phyloP scores from a whole-genome alignment of 2,797 vertebrate genomes.

The Lacerta viridis region DNA sequence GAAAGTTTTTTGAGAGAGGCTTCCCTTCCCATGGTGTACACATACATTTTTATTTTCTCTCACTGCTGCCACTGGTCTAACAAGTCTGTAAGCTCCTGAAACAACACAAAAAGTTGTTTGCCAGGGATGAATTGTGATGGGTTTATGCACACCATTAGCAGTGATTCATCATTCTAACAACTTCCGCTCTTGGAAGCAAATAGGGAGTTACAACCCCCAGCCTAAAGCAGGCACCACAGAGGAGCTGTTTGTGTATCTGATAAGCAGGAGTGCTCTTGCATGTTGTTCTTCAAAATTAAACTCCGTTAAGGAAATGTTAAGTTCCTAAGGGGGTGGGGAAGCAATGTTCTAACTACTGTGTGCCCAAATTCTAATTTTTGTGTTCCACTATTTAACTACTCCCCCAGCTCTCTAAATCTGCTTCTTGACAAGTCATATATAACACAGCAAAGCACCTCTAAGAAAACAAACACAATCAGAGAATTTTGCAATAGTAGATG shows the following conservation, averaged over 20 bases:
- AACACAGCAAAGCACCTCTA: slow-evolving; percentile 67
- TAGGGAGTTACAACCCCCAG: neutral
- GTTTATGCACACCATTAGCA: neutral
- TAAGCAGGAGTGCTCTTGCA: slow-evolving; percentile 29
- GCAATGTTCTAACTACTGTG: neutral
- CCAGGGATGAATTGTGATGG: neutral
- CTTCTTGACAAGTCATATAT: slow-evolving; percentile 59
- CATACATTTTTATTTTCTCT: neutral
- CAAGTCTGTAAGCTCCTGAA: neutral
- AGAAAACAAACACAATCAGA: slow-evolving; percentile 59
- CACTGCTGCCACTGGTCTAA: neutral
- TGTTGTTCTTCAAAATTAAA: slow-evolving; percentile 59
- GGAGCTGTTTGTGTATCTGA: slow-evolving; percentile 15
- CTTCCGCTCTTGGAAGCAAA: neutral
- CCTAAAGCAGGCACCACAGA: slow-evolving; percentile 7
- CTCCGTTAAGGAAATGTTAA: slow-evolving; percentile 55
- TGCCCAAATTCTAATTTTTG: slow-evolving; percentile 44
- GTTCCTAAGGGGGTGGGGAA: slow-evolving; percentile 25
- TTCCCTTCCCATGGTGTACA: neutral
- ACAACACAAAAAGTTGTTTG: neutral
- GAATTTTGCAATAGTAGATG: slow-evolving; percentile 54
- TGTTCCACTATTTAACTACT: slow-evolving; percentile 50
- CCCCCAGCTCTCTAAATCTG: slow-evolving; percentile 53
- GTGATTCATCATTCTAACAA: slow-evolving; percentile 10
- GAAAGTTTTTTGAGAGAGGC: slow-evolving; percentile 6